Evolutionary conservation across 2,797 vertebrate genomes (phyloP), one percentile per base, ranked within the genome.

Genomic region (Spatula versicolor): DNA sequence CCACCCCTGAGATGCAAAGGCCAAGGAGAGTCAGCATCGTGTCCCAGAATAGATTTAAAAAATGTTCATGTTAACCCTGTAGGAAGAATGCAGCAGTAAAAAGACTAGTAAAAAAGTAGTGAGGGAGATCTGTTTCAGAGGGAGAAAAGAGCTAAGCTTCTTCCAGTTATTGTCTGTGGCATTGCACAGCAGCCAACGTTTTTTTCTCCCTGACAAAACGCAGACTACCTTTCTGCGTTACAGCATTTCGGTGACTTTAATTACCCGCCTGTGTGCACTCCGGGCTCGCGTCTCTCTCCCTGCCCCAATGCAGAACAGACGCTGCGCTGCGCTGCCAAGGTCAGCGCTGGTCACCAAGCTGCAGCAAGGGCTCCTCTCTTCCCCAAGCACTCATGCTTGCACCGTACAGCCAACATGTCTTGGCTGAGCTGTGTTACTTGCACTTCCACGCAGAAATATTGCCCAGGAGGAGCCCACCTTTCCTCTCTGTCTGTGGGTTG

Each of bases 171-270:
- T 92, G 85, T 94, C 91, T 3, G 0, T 46, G 85, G 55, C 54
- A 73, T 5, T 87, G 72, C 79, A 26, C 5, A 87, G 82, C 88
- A 78, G 92, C 84, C 93, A 91, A 25, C 2, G 0, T 15, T 23
- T 22, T 14, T 76, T 1, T 2, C 15, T 60, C 85, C 20, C 35
- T 96, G 96, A 97, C 1, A 0, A 95, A 96, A 94, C 9, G 1
- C 95, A 97, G 95, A 79, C 94, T 82, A 90, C 86, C 94, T 97
- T 95, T 64, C 73, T 86, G 48, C 2, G 1, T 75, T 89, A 75
- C 66, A 89, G 71, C 50, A 45, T 73, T 88, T 88, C 2, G 3
- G 79, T 69, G 79, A 83, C 91, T 96, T 90, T 88, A 95, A 96
- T 92, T 83, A 93, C 22, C 25, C 48, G 35, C 46, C 74, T 66